phyloP scores from a whole-genome alignment of 1,140 invertebrate species.

The Probaryconus sp. region DNA sequence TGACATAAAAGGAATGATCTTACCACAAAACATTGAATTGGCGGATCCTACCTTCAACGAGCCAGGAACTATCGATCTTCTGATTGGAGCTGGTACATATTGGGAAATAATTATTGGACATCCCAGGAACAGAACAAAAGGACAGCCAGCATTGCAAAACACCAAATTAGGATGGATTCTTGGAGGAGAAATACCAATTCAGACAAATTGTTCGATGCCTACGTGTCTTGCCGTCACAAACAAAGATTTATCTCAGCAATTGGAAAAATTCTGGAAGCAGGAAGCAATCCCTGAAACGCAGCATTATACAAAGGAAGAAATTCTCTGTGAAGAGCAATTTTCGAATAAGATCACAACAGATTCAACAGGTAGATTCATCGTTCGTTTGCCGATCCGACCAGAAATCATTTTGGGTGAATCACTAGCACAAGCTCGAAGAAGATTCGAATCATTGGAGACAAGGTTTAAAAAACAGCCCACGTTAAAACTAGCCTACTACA shows the following conservation, averaged over 20 bases:
- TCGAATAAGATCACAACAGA: neutral
- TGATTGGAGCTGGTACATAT: neutral
- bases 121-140: neutral
- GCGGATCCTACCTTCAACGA: neutral
- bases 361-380: conserved; percentile 10
- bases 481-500: neutral
- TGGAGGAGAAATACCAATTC: neutral
- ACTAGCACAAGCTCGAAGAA: neutral
- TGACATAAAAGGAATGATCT: neutral
- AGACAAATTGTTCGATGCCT: neutral
- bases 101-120: neutral
- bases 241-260: conserved; percentile 3
- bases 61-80: neutral
- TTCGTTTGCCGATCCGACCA: neutral
- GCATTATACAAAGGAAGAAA: conserved; percentile 9
- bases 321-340: conserved; percentile 7
- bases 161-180: neutral
- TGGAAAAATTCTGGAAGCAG: conserved; percentile 11
- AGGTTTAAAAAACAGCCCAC: neutral
- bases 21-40: neutral
- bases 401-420: conserved; percentile 3
- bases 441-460: conserved; percentile 4
- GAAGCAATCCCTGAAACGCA: neutral
- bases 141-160: neutral
- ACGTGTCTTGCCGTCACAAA: conserved; percentile 3